A percentile compares a stretch with the other conserved stretches of the same genome.
phyloP scores from a whole-genome alignment of 2,113 vertebrate genomes.

The Butorides virescens region DNA sequence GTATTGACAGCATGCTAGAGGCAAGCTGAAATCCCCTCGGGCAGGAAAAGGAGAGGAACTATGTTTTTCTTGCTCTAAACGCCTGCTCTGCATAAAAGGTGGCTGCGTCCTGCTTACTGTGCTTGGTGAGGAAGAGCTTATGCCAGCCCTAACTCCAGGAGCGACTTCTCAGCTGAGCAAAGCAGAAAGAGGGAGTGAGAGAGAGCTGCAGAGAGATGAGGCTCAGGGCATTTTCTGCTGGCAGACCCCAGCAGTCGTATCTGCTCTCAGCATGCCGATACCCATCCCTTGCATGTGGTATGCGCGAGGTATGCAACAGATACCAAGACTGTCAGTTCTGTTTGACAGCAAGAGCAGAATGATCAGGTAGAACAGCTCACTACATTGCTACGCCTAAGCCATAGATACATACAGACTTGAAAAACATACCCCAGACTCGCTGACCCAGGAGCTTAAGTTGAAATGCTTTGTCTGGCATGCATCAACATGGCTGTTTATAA shows the following conservation, averaged over 20 bases:
- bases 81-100: background rate
- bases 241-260: background rate
- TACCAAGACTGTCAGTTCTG: background rate
- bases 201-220: background rate
- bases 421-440: background rate
- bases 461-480: slow-evolving; percentile 8
- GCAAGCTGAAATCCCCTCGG: background rate
- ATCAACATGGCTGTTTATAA: background rate
- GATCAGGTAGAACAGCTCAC: background rate
- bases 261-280: background rate
- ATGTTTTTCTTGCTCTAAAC: background rate
- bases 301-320: background rate
- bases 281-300: background rate
- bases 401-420: background rate
- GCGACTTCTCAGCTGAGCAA: background rate
- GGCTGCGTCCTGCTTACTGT: background rate
- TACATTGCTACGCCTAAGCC: background rate
- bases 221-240: background rate
- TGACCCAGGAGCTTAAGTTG: slow-evolving; percentile 2
- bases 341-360: background rate
- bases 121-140: background rate
- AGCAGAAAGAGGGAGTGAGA: background rate
- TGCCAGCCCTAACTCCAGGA: background rate
- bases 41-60: background rate
- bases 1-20: background rate